Percentiles rank a stretch among this genome's conserved stretches.
Conservation (phyloP, 2,888 invertebrate genomes). For the Aspidiotus rigidus region DNA sequence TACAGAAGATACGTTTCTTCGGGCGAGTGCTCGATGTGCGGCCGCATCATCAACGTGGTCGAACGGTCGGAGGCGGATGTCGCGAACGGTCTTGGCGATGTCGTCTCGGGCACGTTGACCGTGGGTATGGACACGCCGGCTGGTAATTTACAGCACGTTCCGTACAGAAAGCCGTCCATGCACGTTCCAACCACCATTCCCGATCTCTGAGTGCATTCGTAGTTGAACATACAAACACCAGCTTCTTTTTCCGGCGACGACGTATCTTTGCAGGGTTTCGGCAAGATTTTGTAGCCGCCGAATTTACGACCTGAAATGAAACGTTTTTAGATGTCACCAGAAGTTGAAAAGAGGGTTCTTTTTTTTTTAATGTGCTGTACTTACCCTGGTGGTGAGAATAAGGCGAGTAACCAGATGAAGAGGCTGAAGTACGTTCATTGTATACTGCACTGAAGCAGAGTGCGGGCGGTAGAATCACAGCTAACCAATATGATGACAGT, state of each 20-base stretch:
- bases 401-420: constrained; percentile 15
- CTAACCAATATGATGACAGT: constrained; percentile 37
- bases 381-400: constrained; percentile 28
- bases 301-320: constrained; percentile 56
- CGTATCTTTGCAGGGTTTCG: constrained; percentile 66
- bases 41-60: constrained; percentile 16
- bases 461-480: constrained; percentile 34
- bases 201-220: constrained; percentile 68
- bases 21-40: constrained; percentile 37
- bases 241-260: constrained; percentile 53
- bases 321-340: neutral
- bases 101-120: constrained; percentile 9
- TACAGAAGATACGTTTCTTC: constrained; percentile 46
- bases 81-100: constrained; percentile 28
- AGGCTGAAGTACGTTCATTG: constrained; percentile 32
- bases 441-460: constrained; percentile 34
- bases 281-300: constrained; percentile 78
- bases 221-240: constrained; percentile 87
- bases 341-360: neutral
- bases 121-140: constrained; percentile 38
- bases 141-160: constrained; percentile 76
- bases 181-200: constrained; percentile 82
- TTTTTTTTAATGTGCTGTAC: neutral
- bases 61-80: constrained; percentile 33
- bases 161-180: constrained; percentile 86